Percentiles rank a stretch among this genome's conserved stretches.
Evolutionary conservation across 2,888 invertebrate species (phyloP).

Genomic region (Meghimatium bilineatum): DNA sequence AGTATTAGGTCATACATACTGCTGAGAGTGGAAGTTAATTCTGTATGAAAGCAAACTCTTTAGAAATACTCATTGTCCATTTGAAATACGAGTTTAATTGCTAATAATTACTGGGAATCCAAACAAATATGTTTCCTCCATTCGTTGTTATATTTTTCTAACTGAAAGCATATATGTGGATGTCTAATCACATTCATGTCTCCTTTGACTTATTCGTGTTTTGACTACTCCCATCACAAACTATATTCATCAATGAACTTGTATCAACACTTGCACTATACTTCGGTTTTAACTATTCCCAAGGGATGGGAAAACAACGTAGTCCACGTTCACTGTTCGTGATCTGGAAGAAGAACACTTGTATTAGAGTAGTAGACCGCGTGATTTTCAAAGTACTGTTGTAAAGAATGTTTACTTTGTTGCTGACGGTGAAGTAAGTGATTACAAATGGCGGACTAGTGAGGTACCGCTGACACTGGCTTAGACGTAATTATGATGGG

Average conservation of each 20-base stretch:
- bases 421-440: background rate
- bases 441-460: conserved; percentile 9
- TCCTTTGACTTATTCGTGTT: background rate
- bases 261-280: background rate
- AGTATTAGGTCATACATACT: no score
- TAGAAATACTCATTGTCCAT: no score
- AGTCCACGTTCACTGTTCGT: background rate
- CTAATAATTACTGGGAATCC: no score
- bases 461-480: background rate
- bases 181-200: no score
- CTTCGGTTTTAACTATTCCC: background rate
- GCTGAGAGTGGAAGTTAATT: no score
- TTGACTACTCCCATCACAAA: no score
- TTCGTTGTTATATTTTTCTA: no score
- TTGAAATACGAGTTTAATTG: no score
- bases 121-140: no score
- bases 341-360: background rate
- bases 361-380: background rate
- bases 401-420: conserved; percentile 17
- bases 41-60: no score
- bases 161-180: no score
- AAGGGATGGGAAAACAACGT: background rate
- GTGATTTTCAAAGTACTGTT: background rate
- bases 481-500: background rate
- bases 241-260: background rate